Evolutionary conservation across 2,797 vertebrate genomes (phyloP).

Genomic region (Bucorvus abyssinicus): DNA sequence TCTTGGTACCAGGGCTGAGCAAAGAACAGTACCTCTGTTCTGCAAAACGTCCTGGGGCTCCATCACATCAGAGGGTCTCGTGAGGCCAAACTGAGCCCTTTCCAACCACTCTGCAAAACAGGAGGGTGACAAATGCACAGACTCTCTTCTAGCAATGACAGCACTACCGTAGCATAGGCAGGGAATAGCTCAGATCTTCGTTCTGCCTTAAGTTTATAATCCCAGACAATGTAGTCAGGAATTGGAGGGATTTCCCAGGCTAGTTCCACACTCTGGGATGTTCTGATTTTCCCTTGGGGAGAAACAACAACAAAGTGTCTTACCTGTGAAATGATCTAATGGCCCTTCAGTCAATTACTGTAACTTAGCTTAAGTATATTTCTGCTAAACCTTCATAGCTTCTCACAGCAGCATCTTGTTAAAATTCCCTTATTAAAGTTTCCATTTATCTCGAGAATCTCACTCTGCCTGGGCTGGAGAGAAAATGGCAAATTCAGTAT

Average conservation of each 20-base stretch:
- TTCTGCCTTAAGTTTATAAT: background rate
- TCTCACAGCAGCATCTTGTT: background rate
- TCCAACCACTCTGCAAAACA: background rate
- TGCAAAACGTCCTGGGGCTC: background rate
- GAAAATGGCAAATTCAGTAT: background rate
- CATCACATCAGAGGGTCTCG: background rate
- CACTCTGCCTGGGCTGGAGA: background rate
- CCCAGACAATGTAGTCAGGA: background rate
- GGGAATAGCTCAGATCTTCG: background rate
- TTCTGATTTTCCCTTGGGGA: background rate
- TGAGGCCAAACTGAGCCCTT: background rate
- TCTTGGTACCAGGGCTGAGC: background rate
- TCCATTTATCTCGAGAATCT: background rate
- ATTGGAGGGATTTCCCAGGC: background rate
- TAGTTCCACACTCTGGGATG: background rate
- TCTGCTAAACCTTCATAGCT: background rate
- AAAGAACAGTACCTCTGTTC: background rate
- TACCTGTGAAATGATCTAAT: background rate
- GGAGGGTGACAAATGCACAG: background rate
- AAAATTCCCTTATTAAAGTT: background rate
- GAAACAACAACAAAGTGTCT: background rate
- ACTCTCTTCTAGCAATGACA: background rate
- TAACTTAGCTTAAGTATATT: background rate
- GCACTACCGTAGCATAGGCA: accelerated
- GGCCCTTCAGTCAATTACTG: background rate